Evolutionary conservation across 1,140 invertebrate genomes (phyloP), one percentile per base, ranked within the genome.

Genomic region (Caligus rogercresseyi): DNA sequence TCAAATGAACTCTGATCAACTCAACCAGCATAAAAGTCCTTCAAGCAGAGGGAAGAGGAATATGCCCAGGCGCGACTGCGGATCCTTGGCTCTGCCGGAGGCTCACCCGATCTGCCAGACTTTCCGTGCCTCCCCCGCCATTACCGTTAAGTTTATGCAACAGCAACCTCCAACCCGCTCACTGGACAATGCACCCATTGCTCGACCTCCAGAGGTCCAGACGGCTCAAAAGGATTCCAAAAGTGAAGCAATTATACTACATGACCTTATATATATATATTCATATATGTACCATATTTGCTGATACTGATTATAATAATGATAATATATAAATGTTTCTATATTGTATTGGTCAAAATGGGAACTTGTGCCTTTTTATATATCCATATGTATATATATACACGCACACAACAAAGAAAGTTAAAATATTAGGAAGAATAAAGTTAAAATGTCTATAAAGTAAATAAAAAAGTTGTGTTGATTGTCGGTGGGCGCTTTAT

Each of bases 11-110:
- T 11, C 31, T 43, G n/a, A 7, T 43, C 7, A 43, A 11, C 7
- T 7, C n/a, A 43, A n/a, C n/a, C 31, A n/a, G 31, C 31, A 43
- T 43, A 43, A 43, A 72, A 73, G 55, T 70, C 69, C 43, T 61
- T 73, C 19, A 67, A 72, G 64, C 70, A 73, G 54, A 65, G 72
- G 63, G 71, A 73, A 65, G 71, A 70, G 25, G 72, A 72, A 57
- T 73, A 73, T 69, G 72, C 72, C 3, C 67, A 72, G 58, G 72
- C 71, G 11, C 66, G 72, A 62, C 54, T 68, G 19, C 68, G 72
- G 54, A 73, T 73, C 25, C 65, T 73, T n/a, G 72, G 72, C 4
- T 66, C 67, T 19, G 64, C 67, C 51, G 60, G 60, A 25, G 24
- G 13, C 16, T 11, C 20, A 19, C 53, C 53, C 16, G 19, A 20